A percentile compares a stretch with the other conserved stretches of the same genome.
Evolutionary conservation across 2,888 invertebrate genomes (phyloP).

Genomic region (Labia minor): DNA sequence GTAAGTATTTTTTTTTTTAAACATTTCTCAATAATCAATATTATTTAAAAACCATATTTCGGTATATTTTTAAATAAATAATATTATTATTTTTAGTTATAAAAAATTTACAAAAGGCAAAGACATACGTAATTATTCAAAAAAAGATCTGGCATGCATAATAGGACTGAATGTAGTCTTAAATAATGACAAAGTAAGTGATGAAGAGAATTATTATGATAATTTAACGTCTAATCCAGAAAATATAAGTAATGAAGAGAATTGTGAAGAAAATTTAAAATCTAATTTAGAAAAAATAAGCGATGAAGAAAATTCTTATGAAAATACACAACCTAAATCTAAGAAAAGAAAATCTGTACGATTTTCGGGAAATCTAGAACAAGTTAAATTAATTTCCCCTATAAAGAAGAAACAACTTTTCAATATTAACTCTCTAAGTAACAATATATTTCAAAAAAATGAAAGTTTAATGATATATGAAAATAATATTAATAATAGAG

Average conservation of each 20-base stretch:
- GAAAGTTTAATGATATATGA: too few species aligned
- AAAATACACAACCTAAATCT: background rate
- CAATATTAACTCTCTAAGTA: too few species aligned
- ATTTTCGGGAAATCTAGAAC: background rate
- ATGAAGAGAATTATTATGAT: background rate
- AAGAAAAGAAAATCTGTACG: background rate
- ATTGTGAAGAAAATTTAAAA: too few species aligned
- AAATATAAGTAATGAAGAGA: too few species aligned
- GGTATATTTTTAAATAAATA: too few species aligned
- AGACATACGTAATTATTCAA: background rate
- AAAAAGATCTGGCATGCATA: background rate
- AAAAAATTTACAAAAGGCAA: background rate
- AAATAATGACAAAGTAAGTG: background rate
- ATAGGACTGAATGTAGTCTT: background rate
- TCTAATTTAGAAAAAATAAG: background rate
- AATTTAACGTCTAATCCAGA: background rate
- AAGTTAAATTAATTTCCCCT: background rate
- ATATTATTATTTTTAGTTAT: background rate
- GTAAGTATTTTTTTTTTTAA: background rate
- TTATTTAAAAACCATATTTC: too few species aligned
- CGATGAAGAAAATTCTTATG: background rate
- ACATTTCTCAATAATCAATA: background rate
- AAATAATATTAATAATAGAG: too few species aligned
- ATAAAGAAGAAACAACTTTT: background rate
- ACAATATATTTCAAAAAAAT: too few species aligned